phyloP scores from a whole-genome alignment of 2,113 vertebrate genomes.

The Microtus pennsylvanicus region DNA sequence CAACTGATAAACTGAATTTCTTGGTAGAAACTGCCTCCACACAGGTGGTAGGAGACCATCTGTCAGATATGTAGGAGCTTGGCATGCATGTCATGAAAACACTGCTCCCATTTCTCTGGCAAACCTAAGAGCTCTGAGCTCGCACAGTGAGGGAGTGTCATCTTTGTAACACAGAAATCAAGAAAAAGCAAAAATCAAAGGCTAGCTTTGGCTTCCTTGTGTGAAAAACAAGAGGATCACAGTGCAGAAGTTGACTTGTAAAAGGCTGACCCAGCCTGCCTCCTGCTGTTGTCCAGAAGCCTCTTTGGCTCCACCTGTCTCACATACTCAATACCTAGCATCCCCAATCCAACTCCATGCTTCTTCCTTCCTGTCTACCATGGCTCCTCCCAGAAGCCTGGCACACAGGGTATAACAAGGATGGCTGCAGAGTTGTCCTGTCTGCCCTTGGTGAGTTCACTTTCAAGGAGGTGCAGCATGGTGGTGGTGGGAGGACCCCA shows the following conservation, averaged over 20 bases:
- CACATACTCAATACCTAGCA: not conserved
- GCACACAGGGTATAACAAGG: not conserved
- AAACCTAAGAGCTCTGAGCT: not conserved
- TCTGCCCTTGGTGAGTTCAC: not conserved
- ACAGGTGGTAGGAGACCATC: conserved; percentile 49
- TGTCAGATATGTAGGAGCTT: conserved; percentile 1
- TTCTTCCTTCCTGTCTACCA: not conserved
- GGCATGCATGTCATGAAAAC: not conserved
- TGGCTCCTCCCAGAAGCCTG: not conserved
- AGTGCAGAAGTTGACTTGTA: not conserved
- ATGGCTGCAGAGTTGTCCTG: too few species aligned
- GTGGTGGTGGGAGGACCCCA: not conserved
- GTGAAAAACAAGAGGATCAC: not conserved
- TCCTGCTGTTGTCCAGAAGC: not conserved
- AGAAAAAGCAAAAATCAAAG: not conserved
- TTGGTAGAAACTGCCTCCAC: conserved; percentile 10
- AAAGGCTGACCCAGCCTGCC: accelerated
- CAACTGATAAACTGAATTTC: not conserved
- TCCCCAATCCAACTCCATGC: not conserved
- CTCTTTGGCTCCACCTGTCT: not conserved
- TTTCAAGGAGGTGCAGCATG: not conserved
- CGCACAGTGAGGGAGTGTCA: not conserved
- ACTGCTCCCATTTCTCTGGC: not conserved
- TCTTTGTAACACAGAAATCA: not conserved
- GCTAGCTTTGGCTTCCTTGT: not conserved